Conservation (phyloP, 2,888 invertebrate species). For the Ceriagrion tenellum region DNA sequence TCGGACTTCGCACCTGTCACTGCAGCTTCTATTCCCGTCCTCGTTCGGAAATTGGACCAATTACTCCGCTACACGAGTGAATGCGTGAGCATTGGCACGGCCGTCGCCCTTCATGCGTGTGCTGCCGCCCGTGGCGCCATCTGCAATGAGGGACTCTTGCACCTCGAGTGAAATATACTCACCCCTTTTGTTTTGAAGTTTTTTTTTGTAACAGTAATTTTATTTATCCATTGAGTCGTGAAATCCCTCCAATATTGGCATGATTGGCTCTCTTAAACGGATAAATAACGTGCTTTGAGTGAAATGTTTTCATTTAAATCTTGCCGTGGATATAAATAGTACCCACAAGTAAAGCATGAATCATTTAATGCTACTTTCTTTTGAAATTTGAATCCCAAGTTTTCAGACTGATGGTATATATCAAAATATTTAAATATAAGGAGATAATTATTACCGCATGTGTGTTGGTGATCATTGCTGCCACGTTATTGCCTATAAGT, state of each 20-base stretch:
- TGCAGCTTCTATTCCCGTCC: conserved; percentile 23
- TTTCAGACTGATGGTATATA: not conserved
- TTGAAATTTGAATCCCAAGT: not conserved
- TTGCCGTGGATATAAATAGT: not conserved
- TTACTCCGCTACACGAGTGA: not conserved
- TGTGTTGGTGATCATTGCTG: no score
- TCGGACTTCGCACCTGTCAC: conserved; percentile 38
- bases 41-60: conserved; percentile 56
- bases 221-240: not conserved
- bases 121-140: not conserved
- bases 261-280: not conserved
- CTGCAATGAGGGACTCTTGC: not conserved
- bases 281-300: not conserved
- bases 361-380: not conserved
- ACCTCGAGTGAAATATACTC: not conserved
- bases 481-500: no score
- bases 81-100: not conserved
- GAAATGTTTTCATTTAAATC: not conserved
- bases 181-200: not conserved
- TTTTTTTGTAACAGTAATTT: not conserved
- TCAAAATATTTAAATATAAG: no score
- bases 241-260: not conserved
- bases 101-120: not conserved
- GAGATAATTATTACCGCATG: no score
- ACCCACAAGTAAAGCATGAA: not conserved